Conservation (phyloP, 2,797 vertebrate species). For the Dallia pectoralis region DNA sequence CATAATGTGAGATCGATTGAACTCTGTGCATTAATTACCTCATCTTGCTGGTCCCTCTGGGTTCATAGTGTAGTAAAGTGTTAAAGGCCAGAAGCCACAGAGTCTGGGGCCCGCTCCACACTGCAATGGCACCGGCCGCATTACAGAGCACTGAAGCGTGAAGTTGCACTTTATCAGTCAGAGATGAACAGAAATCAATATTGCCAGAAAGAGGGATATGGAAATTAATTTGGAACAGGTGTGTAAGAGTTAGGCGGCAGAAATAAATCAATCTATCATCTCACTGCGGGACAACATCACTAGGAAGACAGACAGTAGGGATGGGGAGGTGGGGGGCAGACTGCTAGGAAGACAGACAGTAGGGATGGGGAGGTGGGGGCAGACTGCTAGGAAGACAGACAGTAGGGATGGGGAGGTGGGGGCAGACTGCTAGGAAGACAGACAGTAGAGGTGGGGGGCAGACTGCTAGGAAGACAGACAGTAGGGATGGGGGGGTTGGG, state of each 20-base stretch:
- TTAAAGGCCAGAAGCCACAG: slow-evolving; percentile 38
- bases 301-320: slow-evolving; percentile 5
- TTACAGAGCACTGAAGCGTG: slow-evolving; percentile 54
- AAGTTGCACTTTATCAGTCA: slow-evolving; percentile 65
- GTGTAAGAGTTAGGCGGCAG: slow-evolving; percentile 24
- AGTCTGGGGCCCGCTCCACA: background rate
- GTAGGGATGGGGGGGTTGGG: no score
- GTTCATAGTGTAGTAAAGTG: background rate
- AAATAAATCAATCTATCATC: slow-evolving; percentile 44
- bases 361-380: background rate
- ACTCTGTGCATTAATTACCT: slow-evolving; percentile 70
- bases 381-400: slow-evolving; percentile 1
- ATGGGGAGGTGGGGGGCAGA: background rate
- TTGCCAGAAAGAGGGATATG: slow-evolving; percentile 38
- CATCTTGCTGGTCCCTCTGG: slow-evolving; percentile 46
- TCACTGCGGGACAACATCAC: background rate
- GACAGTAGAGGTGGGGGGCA: background rate
- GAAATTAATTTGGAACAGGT: slow-evolving; percentile 30
- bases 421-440: background rate
- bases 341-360: background rate
- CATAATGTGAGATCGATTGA: slow-evolving; percentile 68
- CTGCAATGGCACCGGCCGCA: slow-evolving; percentile 46
- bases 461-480: background rate
- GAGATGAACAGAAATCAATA: slow-evolving; percentile 59
- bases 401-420: background rate